These are phyloP conservation scores for Nebria ingens DNA, from an alignment of 1,140 invertebrate genomes.

Conservation along the genomic window DNA sequence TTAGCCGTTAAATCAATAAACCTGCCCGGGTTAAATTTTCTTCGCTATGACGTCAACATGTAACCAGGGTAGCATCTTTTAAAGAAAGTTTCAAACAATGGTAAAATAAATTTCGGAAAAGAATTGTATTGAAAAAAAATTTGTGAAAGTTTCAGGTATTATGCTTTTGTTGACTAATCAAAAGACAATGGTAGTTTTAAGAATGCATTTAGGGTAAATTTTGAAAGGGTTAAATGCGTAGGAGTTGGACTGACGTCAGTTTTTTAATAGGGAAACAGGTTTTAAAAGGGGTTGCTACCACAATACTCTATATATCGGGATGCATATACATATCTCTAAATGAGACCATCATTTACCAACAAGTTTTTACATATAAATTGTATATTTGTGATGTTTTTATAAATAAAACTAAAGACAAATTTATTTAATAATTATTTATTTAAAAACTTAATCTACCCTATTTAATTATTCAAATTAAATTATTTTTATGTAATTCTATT, in stretches of 20 bases:
- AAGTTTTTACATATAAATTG: too few relatives aligned
- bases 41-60: slow-evolving; percentile 13
- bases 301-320: too few relatives aligned
- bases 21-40: neutral
- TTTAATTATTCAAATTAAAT: too few relatives aligned
- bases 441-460: too few relatives aligned
- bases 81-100: slow-evolving; percentile 12
- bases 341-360: too few relatives aligned
- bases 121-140: neutral
- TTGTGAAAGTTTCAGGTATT: neutral
- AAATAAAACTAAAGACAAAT: too few relatives aligned
- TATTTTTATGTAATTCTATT: too few relatives aligned
- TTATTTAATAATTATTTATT: too few relatives aligned
- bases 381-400: too few relatives aligned
- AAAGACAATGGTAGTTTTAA: too few relatives aligned
- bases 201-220: neutral
- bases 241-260: neutral
- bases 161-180: too few relatives aligned
- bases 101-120: slow-evolving; percentile 8
- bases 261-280: neutral
- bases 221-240: slow-evolving; percentile 6
- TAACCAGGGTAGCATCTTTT: slow-evolving; percentile 13
- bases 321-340: too few relatives aligned
- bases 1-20: neutral
- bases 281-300: neutral